Conservation (phyloP, 2,888 invertebrate genomes). For the Himalopsyche tibetana region DNA sequence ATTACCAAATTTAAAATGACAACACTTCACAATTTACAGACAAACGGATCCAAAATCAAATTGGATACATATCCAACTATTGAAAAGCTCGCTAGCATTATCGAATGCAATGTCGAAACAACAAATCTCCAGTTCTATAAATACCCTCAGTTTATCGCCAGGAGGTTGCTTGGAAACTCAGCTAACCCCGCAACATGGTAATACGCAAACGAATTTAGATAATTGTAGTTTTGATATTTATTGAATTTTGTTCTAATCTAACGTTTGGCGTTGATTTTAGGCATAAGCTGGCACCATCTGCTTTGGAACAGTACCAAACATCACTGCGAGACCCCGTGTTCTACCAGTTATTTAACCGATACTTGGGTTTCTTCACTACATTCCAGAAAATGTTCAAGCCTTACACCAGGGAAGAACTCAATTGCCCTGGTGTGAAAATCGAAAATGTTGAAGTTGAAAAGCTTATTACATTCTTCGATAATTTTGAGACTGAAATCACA, state of each 20-base stretch:
- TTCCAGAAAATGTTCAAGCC: constrained; percentile 78
- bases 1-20: no score
- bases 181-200: constrained; percentile 66
- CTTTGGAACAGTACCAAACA: constrained; percentile 81
- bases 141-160: constrained; percentile 76
- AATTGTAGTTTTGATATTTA: no score
- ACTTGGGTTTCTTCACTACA: constrained; percentile 76
- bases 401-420: constrained; percentile 80
- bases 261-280: constrained; percentile 66
- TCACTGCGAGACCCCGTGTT: constrained; percentile 82
- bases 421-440: constrained; percentile 79
- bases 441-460: constrained; percentile 81
- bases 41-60: constrained; percentile 19
- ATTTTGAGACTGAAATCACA: constrained; percentile 79
- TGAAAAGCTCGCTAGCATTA: constrained; percentile 80
- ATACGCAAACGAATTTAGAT: neutral
- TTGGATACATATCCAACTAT: constrained; percentile 67
- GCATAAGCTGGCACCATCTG: constrained; percentile 77
- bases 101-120: constrained; percentile 81
- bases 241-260: no score
- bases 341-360: constrained; percentile 79
- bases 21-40: neutral
- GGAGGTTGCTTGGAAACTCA: constrained; percentile 78
- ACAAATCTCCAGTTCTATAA: constrained; percentile 79
- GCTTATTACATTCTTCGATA: constrained; percentile 83